Evolutionary conservation across 2,113 vertebrate species (phyloP), one percentile per base, ranked within the genome.

Genomic region (Neofelis nebulosa): DNA sequence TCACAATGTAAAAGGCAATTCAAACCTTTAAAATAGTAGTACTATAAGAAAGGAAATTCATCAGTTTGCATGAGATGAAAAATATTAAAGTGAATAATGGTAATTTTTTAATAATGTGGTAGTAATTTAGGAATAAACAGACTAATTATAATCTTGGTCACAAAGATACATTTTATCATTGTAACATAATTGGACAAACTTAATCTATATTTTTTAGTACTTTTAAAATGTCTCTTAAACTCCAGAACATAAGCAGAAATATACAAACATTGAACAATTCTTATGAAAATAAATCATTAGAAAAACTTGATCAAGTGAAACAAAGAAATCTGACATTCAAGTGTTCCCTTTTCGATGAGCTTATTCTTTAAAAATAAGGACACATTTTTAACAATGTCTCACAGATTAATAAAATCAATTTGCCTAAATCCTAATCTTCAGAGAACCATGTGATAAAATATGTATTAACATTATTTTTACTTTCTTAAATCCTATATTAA

Each of bases 391-490:
- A 23, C 10, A 82, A 71, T 84, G 7, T 0, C 1, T 84, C 33
- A 63, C 27, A 86, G 36, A 95, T 79, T 92, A 69, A 80, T 31
- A 79, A 74, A 89, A 88, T n/a, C 81, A 52, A 18, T 94, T 97
- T 93, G 10, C 12, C 5, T 16, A 92, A 89, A 68, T 92, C 2
- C 48, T 93, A 81, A 85, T 76, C 13, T n/a, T 73, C 8, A 63
- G 29, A 66, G 31, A 86, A 76, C 7, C 19, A 36, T 63, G 50
- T 69, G 15, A 69, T 74, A 79, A 93, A 98, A 63, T 57, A 9
- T 29, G 4, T 16, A 86, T 81, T 66, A 85, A 76, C 0, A 13
- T 85, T 78, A 68, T 52, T 94, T 85, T 88, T 29, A 2, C 16
- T 14, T 74, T 89, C 33, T 65, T 68, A 94, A 97, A 84, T 79